Evolutionary conservation across 2,113 vertebrate species (phyloP).

Genomic region (Passer domesticus): DNA sequence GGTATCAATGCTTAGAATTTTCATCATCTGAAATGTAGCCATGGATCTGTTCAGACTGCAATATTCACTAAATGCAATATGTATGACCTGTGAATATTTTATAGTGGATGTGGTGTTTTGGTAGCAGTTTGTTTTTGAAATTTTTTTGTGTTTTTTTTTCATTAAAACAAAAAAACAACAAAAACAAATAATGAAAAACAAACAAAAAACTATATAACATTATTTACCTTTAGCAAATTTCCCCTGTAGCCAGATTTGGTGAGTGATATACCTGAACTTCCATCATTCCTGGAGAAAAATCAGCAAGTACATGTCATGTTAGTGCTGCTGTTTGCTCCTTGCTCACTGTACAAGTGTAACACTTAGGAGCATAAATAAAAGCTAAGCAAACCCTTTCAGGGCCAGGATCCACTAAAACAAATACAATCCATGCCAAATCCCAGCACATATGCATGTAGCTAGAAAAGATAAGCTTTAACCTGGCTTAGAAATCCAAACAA

Average conservation of each 20-base stretch:
- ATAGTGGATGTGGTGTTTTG: not conserved
- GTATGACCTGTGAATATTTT: slow-evolving; percentile 46
- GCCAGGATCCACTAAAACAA: not conserved
- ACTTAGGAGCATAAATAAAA: not conserved
- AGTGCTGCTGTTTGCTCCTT: not conserved
- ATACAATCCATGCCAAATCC: not conserved
- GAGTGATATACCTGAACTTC: not conserved
- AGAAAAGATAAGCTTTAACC: not conserved
- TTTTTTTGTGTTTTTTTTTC: not conserved
- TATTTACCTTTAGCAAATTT: not conserved
- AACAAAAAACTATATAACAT: not conserved
- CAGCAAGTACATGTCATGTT: not conserved
- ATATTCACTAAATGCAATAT: slow-evolving; percentile 35
- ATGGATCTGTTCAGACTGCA: not conserved
- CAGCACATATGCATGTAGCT: not conserved
- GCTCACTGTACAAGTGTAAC: not conserved
- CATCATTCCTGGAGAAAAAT: not conserved
- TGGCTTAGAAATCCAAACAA: not conserved
- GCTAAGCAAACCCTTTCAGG: not conserved
- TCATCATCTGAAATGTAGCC: not conserved
- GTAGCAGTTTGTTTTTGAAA: not conserved
- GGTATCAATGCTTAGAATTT: not conserved
- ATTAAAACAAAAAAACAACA: not conserved
- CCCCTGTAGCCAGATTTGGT: not conserved
- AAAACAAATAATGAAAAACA: not conserved